Base-by-base conservation (phyloP, 2,113 vertebrate genomes). In the Epinephelus lanceolatus region DNA sequence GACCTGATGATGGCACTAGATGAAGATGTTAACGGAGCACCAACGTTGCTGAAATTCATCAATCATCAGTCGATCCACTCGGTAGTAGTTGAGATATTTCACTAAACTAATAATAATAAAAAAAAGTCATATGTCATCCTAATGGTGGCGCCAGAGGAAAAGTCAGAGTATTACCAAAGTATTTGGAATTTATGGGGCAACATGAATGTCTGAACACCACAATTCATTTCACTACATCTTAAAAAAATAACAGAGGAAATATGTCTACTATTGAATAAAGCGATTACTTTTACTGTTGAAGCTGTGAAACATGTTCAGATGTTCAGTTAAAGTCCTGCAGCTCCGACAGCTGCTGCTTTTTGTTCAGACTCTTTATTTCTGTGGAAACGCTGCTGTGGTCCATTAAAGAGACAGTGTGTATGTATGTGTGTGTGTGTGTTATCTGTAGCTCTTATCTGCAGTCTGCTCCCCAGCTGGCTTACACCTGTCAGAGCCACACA, bases 391-490 rank as follows among this genome's bases (percentile, higher is more conserved):
- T 70, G 59, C 57, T 61, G 21, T 68, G 62, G 27, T 76, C 75
- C 75, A 86, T 70, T 79, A 82, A 37, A 27, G 11, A 69, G 27
- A 61, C 11, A 0, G 84, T 71, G 81, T 33, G 62, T 69, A 80
- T 42, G 47, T 25, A 49, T 51, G 33, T 61, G 72, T 49, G 83
- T 42, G 47, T 25, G 62, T 51, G 80, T 65, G 45, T 62, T 77
- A 69, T 86, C 80, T 81, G 80, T 6, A 65, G 83, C 89, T 84
- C 81, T 88, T 84, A 90, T 90, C 89, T 86, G 77, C 86, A 84
- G 83, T 51, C 83, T 90, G 88, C 56, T 88, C 72, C 62, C 86
- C 89, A 90, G 89, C 86, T 90, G 89, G 61, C 72, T 78, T 78
- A 81, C 89, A 90, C 89, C 84, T 91, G 89, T 82, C 85, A 78